Base-by-base conservation (phyloP, 92 coral and sea anemone genomes). In the Scolanthus callimorphus region DNA sequence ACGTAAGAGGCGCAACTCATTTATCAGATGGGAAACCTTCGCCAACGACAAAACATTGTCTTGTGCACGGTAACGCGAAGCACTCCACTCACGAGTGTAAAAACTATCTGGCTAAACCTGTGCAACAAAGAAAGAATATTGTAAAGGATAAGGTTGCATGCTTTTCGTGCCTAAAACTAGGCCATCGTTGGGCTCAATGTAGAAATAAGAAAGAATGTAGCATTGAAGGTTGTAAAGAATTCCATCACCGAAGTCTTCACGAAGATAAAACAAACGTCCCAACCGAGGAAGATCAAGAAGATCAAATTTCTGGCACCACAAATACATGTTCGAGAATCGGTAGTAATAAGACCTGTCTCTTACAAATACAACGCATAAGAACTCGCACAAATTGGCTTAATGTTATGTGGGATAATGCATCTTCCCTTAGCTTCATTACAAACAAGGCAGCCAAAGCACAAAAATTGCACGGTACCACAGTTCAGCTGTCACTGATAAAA, bases 121-220 rank as follows among this genome's bases (percentile, higher is more conserved):
- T 29, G 0, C 61, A 56, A 44, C 61, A 53, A n/a, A n/a, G 67
- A 30, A 45, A 31, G 29, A 29, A 24, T 23, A 10, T 59, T 25
- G 17, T 76, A 34, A 76, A 68, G 55, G 71, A 61, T 12, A 78
- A 62, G 41, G 51, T 48, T 3, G 67, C 67, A 1, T 70, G 72
- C 47, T 78, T 75, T 75, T 70, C 78, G 11, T 70, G 73, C 49
- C 64, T 78, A 21, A 70, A 57, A 38, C 13, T 20, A 25, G 78
- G 84, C 13, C 78, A 70, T 44, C 51, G 78, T 3, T 41, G 55
- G 11, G 24, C 47, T 3, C 60, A 78, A 17, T 78, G 76, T 63
- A 37, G 60, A 41, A 56, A 45, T 17, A 75, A 27, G 44, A 31
- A 27, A 57, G 31, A n/a, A 1, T 65, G 81, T 26, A 74, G 81